Percentiles rank a stretch among this genome's conserved stretches.
phyloP scores from a whole-genome alignment of 1,140 invertebrate genomes.

The Drosophila trapezifrons region DNA sequence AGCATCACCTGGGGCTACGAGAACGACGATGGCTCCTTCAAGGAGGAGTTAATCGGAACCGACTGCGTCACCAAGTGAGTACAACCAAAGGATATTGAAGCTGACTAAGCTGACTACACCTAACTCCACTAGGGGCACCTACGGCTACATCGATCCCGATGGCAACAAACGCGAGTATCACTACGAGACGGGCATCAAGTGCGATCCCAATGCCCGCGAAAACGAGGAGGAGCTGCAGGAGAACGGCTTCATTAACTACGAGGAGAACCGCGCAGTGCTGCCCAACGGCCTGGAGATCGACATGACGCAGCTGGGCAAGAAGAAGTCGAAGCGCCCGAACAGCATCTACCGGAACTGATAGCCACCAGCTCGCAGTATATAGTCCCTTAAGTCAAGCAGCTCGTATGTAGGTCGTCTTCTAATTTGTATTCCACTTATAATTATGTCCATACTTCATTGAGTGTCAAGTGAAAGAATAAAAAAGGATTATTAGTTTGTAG shows the following conservation, averaged over 20 bases:
- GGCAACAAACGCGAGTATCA: constrained; percentile 89
- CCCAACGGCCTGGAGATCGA: constrained; percentile 89
- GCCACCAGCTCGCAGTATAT: constrained; percentile 35
- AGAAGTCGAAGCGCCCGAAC: constrained; percentile 87
- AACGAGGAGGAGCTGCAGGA: constrained; percentile 87
- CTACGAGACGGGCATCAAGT: constrained; percentile 89
- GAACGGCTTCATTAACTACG: constrained; percentile 89
- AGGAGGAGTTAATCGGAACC: constrained; percentile 92
- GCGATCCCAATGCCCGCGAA: constrained; percentile 87
- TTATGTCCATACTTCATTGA: constrained; percentile 72
- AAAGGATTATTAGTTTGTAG: constrained; percentile 55
- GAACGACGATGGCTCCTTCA: constrained; percentile 89
- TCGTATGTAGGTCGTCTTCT: constrained; percentile 56
- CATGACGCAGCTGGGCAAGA: constrained; percentile 88
- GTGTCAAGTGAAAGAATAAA: constrained; percentile 68
- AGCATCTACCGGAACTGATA: constrained; percentile 67
- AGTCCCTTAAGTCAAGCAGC: constrained; percentile 63
- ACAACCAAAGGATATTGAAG: neutral
- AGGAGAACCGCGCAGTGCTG: constrained; percentile 88
- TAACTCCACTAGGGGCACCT: constrained; percentile 87
- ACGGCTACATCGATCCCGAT: constrained; percentile 93
- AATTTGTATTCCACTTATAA: constrained; percentile 72
- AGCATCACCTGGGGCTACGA: constrained; percentile 94
- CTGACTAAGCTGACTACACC: neutral
- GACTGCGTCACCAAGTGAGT: constrained; percentile 89